These are phyloP conservation scores for Eilema griseolum DNA, from an alignment of 2,888 invertebrate species.

Conservation along the genomic window DNA sequence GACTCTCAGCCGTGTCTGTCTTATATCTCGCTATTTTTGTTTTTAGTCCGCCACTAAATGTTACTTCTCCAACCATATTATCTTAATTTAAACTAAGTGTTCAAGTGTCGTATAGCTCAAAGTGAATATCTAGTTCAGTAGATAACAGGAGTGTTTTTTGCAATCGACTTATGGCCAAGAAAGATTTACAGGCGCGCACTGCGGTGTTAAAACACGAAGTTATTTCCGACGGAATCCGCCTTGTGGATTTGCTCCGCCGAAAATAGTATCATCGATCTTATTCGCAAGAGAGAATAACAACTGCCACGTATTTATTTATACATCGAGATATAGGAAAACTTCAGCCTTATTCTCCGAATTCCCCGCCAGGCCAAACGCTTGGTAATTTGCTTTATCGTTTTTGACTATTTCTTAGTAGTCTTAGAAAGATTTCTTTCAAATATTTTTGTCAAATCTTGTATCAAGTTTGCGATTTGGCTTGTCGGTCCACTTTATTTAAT, in stretches of 20 bases:
- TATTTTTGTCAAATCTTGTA: slow-evolving; percentile 51
- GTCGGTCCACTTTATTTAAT: slow-evolving; percentile 83
- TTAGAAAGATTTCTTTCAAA: slow-evolving; percentile 29
- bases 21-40: slow-evolving; percentile 48
- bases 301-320: slow-evolving; percentile 74
- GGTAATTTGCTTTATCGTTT: not conserved
- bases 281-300: slow-evolving; percentile 75
- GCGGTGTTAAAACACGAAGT: slow-evolving; percentile 76
- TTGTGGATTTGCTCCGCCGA: slow-evolving; percentile 79
- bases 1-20: slow-evolving; percentile 44
- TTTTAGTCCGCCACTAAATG: slow-evolving; percentile 43
- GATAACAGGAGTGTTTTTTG: slow-evolving; percentile 74
- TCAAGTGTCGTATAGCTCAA: slow-evolving; percentile 57
- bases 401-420: slow-evolving; percentile 19
- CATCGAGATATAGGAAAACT: slow-evolving; percentile 63
- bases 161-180: slow-evolving; percentile 74
- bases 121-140: slow-evolving; percentile 52
- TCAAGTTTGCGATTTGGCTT: slow-evolving; percentile 70
- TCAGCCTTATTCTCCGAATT: slow-evolving; percentile 10
- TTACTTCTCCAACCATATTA: slow-evolving; percentile 53
- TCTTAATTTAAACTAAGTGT: slow-evolving; percentile 57
- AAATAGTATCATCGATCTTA: slow-evolving; percentile 85
- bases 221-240: slow-evolving; percentile 83
- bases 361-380: not conserved
- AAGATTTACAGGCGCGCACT: slow-evolving; percentile 75